Evolutionary conservation across 2,113 vertebrate species (phyloP), one percentile per base, ranked within the genome.

Genomic region (Barnardius zonarius): DNA sequence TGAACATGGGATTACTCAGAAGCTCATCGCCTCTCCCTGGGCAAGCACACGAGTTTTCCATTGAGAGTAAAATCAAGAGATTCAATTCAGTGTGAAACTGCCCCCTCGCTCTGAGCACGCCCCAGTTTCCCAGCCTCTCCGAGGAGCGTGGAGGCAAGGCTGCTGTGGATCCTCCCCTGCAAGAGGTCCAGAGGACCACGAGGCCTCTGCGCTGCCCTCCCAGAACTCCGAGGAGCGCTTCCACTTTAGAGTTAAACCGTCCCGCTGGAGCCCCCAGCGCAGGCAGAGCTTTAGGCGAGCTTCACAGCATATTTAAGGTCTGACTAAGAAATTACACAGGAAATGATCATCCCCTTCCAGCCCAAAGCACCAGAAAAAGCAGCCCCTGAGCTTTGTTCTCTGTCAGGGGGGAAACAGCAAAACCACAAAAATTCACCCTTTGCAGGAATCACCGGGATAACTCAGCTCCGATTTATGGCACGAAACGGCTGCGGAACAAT

Each of bases 281-380:
- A 77, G 86, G 67, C 33, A 41, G 52, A n/a, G 92, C 90, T 88
- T 96, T 52, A 93, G 90, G 88, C 85, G 85, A 95, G 80, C 94
- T 90, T 86, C 90, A 39, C 80, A 83, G 86, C 95, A 96, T 97
- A 95, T 64, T 96, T 96, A 94, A 94, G 74, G 88, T 92, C 95
- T 96, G 96, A 97, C 52, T 94, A 96, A 97, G 96, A 94, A 97
- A 96, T 93, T 83, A 44, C 35, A 95, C 96, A 96, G 96, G 96
- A 97, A 97, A 94, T 93, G 84, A 96, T 90, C 70, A 6, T 68
- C 91, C 93, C 92, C 90, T 91, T 95, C 94, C 93, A 96, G 89
- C 48, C 73, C 51, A 70, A 92, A 93, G 78, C 95, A 95, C 63
- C 87, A 95, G 85, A 82, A 93, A 94, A 91, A 80, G 95, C 93